phyloP scores from a whole-genome alignment of 2,888 invertebrate genomes.

The Tolmerus cingulatus region DNA sequence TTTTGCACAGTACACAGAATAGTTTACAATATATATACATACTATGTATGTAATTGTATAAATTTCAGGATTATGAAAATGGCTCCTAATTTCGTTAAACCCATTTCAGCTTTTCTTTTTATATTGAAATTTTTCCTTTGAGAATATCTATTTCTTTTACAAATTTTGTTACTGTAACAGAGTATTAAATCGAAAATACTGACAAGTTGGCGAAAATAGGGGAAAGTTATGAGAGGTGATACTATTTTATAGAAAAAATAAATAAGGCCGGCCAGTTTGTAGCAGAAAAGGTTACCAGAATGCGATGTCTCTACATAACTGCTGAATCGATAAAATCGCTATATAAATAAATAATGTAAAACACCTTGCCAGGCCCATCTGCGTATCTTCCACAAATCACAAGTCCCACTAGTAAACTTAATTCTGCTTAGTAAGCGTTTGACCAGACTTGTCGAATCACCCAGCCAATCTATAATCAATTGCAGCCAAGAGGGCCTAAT shows the following conservation, averaged over 20 bases:
- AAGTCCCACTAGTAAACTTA: background rate
- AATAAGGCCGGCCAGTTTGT: background rate
- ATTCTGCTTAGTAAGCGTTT: background rate
- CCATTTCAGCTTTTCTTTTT: no score
- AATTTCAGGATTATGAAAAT: no score
- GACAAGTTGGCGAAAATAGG: background rate
- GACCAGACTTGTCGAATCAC: background rate
- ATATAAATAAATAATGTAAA: background rate
- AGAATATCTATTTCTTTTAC: no score
- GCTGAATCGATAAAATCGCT: background rate
- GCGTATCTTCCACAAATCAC: background rate
- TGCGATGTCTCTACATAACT: background rate
- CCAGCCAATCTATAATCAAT: conserved; percentile 12
- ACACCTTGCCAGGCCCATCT: background rate
- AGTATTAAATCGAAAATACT: background rate
- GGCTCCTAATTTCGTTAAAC: background rate
- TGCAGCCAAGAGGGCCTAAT: background rate
- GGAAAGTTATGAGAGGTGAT: background rate
- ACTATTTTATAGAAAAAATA: background rate
- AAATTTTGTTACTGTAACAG: background rate
- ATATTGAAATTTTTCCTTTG: no score
- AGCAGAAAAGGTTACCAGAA: background rate
- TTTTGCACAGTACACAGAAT: no score
- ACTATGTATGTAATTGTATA: no score
- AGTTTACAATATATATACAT: no score